Evolutionary conservation across 2,797 vertebrate species (phyloP).

Genomic region (Aplochiton taeniatus): DNA sequence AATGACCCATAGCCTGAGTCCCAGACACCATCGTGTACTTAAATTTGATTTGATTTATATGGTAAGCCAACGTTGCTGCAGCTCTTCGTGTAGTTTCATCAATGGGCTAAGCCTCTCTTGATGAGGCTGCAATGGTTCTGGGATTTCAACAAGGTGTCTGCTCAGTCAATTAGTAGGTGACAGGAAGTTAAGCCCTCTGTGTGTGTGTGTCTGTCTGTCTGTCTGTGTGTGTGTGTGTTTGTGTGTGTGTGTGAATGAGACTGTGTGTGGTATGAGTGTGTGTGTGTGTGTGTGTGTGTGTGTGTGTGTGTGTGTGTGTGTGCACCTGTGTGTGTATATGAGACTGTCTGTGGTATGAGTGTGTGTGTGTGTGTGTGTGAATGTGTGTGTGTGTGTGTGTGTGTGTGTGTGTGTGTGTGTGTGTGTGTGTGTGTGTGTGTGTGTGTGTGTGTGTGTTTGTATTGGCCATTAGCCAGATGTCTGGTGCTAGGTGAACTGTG

Average conservation of each 20-base stretch:
- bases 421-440: background rate
- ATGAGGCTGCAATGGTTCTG: too few species aligned
- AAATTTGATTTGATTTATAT: too few species aligned
- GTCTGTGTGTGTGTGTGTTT: background rate
- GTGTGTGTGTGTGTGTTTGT: constrained; percentile 1
- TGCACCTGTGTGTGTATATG: background rate
- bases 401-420: background rate
- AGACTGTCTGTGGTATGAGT: too few species aligned
- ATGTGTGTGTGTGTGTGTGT: background rate
- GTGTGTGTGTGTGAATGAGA: background rate
- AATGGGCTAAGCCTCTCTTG: too few species aligned
- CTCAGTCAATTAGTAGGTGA: background rate
- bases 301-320: background rate
- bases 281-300: background rate
- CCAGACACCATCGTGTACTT: too few species aligned
- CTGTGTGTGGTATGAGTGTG: background rate
- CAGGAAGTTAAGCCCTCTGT: too few species aligned
- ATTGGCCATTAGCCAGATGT: constrained; percentile 27
- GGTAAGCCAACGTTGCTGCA: too few species aligned
- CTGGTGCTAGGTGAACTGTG: constrained; percentile 24
- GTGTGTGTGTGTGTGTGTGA: background rate
- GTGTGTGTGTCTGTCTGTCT: background rate
- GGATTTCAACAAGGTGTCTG: background rate
- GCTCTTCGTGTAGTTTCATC: too few species aligned
- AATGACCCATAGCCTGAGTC: too few species aligned